Evolutionary conservation across 1,140 invertebrate species (phyloP), one percentile per base, ranked within the genome.

Genomic region (Pantala flavescens): DNA sequence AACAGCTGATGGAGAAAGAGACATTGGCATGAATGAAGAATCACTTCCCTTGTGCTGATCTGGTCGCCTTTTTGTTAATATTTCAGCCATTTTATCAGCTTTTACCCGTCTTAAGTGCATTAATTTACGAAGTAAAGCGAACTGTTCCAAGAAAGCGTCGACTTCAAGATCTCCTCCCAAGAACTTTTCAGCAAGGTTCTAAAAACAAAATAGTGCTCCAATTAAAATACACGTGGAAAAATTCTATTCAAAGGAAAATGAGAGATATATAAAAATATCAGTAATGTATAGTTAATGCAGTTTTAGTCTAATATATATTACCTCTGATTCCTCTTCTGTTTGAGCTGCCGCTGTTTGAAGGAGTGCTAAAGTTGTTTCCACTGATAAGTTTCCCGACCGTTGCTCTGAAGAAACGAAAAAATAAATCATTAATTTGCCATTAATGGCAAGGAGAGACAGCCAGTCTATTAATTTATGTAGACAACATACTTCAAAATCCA

Each of bases 321-420:
- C 87, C 81, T 97, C 95, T 28, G 93, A 93, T 82, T 93, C 87
- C 83, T 96, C 94, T 83, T 97, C 95, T 71, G 90, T 89, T 86
- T 95, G 90, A 73, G 93, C 90, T 71, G 93, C 90, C 19, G 92
- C 89, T 49, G 93, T 90, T 87, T 95, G 92, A 19, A 96, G 83
- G 43, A 96, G 81, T 0, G 93, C 94, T 75, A 94, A 82, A 14
- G 91, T 90, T 28, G 91, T 92, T 78, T 96, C 94, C 72, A 91
- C 84, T 12, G 90, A 91, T 79, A 91, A 88, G 49, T 87, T 87
- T 43, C 88, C 88, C 36, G 87, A 86, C 80, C 91, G 90, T 76
- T 87, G 85, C 80, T 89, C 90, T 88, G 85, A 79, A 80, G 78
- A 43, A 70, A 73, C 78, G 82, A 79, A 77, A 76, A 36, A 36